Base-by-base conservation (phyloP, 2,113 vertebrate species). In the Osmerus eperlanus region DNA sequence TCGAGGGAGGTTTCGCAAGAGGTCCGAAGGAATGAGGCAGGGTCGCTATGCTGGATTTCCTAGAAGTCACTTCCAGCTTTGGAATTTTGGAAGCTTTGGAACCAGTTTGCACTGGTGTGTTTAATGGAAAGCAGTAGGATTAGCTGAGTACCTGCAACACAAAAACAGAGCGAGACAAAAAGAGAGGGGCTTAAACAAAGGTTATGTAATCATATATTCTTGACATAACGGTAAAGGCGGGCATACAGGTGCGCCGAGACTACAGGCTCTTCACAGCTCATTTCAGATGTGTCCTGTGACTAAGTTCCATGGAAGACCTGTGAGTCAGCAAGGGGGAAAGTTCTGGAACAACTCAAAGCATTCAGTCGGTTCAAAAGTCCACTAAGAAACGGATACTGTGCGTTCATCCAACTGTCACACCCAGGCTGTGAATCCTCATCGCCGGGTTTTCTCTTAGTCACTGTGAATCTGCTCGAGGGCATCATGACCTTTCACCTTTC, bases 61-160 rank as follows among this genome's bases (percentile, higher is more conserved):
- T 79, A 12, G 72, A 82, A 63, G 78, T 76, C 78, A 53, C 23
- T 3, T 25, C 23, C 76, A 52, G 65, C 32, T 65, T 5, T 62
- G 80, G 70, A 83, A 83, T 83, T 55, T 67, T 21, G 21, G 21
- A 21, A 52, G 65, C 36, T 66, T 5, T 62, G 80, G 70, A 83
- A 83, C 82, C 58, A 65, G 53, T 78, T 84, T 67, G 28, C 73
- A 29, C 68, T 11, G 47, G 51, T 69, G 76, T 64, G 82, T 79
- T 83, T 81, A 71, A 76, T 28, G 4, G 76, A 78, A 75, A 71
- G 69, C 69, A 53, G 66, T 55, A 13, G 63, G 51, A 67, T 81
- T 63, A 72, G 68, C 70, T 81, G 74, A 81, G 51, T 78, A 65
- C 85, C 88, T 81, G 4, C 60, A 29, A 47, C 41, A 52, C 32